Percentiles rank a stretch among this genome's conserved stretches.
Evolutionary conservation across 2,797 vertebrate species (phyloP).

Genomic region (Sitta carolinensis): DNA sequence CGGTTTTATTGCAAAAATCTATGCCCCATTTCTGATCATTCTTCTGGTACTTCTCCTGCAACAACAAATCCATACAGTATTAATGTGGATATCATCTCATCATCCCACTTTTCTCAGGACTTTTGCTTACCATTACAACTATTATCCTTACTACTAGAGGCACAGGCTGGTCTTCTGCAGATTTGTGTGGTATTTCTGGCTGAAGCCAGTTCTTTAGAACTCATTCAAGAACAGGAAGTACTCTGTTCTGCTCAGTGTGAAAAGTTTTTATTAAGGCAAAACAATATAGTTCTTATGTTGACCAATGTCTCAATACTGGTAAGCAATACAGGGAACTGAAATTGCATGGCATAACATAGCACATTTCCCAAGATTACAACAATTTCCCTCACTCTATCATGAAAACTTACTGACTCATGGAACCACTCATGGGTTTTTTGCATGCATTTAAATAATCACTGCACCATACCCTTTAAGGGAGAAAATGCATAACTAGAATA

Average conservation of each 20-base stretch:
- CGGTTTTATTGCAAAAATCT: not conserved
- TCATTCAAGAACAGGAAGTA: not conserved
- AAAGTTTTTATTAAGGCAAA: not conserved
- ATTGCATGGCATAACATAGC: not conserved
- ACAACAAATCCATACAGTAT: not conserved
- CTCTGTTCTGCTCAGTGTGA: not conserved
- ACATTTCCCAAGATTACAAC: not conserved
- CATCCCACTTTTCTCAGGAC: not conserved
- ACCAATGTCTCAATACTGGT: not conserved
- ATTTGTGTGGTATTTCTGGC: not conserved
- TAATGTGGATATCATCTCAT: not conserved
- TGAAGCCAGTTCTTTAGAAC: not conserved
- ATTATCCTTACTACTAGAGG: not conserved
- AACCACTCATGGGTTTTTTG: accelerated
- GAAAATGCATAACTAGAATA: not conserved
- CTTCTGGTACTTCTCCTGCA: not conserved
- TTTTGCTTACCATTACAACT: not conserved
- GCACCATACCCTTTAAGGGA: not conserved
- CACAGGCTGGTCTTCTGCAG: not conserved
- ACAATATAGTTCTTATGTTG: not conserved
- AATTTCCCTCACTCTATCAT: not conserved
- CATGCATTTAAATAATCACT: not conserved
- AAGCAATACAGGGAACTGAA: not conserved
- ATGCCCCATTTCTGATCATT: not conserved
- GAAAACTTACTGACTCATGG: not conserved